Evolutionary conservation across 2,888 invertebrate species (phyloP), one percentile per base, ranked within the genome.

Genomic region (Temnothorax ravouxi): DNA sequence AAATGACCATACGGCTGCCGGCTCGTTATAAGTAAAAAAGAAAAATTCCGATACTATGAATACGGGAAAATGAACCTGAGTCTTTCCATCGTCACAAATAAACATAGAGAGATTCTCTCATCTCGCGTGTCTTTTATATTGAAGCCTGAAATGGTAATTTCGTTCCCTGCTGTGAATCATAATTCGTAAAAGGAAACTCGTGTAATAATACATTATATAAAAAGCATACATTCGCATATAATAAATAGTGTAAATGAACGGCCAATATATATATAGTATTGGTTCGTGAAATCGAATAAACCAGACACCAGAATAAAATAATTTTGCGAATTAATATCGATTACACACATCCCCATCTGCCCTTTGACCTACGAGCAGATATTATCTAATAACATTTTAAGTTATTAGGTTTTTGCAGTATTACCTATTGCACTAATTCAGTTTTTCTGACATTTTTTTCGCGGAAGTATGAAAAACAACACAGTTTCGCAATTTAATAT

Each of bases 11-110:
- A 34, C 9, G 47, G 34, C 34, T 18, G 54, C 13, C 8, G 67
- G 25, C 25, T 75, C 4, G 38, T 41, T 8, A 41, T 9, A n/a
- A 54, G 41, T 29, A 54, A 54, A 76, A 41, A 41, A 41, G 41
- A 77, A 67, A 29, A 67, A 29, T 69, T 77, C 41, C 52, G 9
- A 25, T 75, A 61, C 41, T 29, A 13, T 71, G 79, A 56, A 79
- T 79, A 18, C 44, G 13, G 72, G 47, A 59, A 72, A 72, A 47
- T 59, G 21, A 59, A 47, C 44, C 18, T 3, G 41, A 44, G 29
- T 29, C 77, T 66, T 41, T 76, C 2, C 21, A 13, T 66, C 69
- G 44, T 29, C 21, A 34, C 2, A 29, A 64, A 41, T 76, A 54
- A 67, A 54, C 44, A 38, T 15, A 18, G 29, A 38, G 29, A 38